These are phyloP conservation scores for Stegodyphus dumicola DNA, from an alignment of 1,140 invertebrate species.

Conservation along the genomic window DNA sequence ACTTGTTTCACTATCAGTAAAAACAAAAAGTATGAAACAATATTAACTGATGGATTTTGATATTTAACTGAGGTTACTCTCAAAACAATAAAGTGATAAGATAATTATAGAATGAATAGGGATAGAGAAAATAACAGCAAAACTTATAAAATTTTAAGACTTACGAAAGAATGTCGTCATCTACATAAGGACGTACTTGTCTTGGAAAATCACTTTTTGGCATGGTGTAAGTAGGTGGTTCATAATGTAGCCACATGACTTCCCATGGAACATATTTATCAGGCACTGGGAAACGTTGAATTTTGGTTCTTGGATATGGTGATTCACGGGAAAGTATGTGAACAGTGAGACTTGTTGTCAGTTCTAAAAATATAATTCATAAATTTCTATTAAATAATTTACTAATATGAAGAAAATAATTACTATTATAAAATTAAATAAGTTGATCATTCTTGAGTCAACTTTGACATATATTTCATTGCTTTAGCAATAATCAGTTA, in stretches of 20 bases:
- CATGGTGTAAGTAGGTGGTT: slow-evolving; percentile 66
- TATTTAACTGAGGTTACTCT: neutral
- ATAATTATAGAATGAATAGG: neutral
- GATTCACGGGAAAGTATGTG: slow-evolving; percentile 65
- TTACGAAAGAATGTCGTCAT: slow-evolving; percentile 67
- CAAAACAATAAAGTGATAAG: too few relatives aligned
- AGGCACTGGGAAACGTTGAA: slow-evolving; percentile 68
- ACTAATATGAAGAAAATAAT: neutral
- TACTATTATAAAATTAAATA: too few relatives aligned
- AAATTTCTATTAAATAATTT: neutral
- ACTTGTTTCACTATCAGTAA: neutral
- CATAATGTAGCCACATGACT: slow-evolving; percentile 67
- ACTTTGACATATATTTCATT: too few relatives aligned
- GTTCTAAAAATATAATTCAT: slow-evolving; percentile 15
- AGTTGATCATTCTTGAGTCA: too few relatives aligned
- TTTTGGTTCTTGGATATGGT: slow-evolving; percentile 68
- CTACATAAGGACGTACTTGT: slow-evolving; percentile 65
- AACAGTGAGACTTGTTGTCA: neutral
- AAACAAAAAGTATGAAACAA: neutral
- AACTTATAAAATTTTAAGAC: slow-evolving; percentile 48
- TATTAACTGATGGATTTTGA: neutral
- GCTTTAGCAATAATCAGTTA: too few relatives aligned
- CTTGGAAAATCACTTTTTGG: slow-evolving; percentile 64
- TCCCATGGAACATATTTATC: slow-evolving; percentile 70
- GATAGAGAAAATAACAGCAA: neutral